Conservation (phyloP, 2,113 vertebrate species). For the Lampris incognitus region DNA sequence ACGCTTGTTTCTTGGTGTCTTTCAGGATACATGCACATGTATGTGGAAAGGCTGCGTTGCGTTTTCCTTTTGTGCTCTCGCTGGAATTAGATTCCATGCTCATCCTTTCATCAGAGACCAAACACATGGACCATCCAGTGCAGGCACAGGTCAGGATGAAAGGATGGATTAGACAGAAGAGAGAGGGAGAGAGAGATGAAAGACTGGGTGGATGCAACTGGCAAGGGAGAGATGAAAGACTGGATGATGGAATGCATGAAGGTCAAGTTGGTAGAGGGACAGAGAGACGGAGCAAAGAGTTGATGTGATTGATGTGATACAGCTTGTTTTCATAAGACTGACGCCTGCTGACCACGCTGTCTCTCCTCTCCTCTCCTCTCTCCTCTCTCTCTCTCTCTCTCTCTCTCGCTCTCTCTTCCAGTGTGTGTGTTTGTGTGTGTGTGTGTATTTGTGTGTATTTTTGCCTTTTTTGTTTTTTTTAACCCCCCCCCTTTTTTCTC, state of each 20-base stretch:
- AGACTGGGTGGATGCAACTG: slow-evolving; percentile 61
- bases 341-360: slow-evolving; percentile 31
- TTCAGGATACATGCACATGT: slow-evolving; percentile 23
- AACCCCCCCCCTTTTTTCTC: no score
- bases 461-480: slow-evolving; percentile 19
- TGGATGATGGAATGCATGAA: slow-evolving; percentile 72
- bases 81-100: slow-evolving; percentile 59
- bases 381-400: no score
- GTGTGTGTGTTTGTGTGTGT: slow-evolving; percentile 20
- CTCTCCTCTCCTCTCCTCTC: no score
- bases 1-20: neutral
- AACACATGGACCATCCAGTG: slow-evolving; percentile 62
- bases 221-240: slow-evolving; percentile 72
- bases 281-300: slow-evolving; percentile 66
- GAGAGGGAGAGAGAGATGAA: slow-evolving; percentile 62
- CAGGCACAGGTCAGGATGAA: slow-evolving; percentile 61
- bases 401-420: no score
- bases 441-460: slow-evolving; percentile 3
- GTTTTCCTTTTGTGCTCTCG: slow-evolving; percentile 43
- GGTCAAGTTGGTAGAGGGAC: slow-evolving; percentile 55
- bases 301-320: slow-evolving; percentile 75
- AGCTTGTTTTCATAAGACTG: slow-evolving; percentile 72
- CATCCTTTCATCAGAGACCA: slow-evolving; percentile 69
- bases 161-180: slow-evolving; percentile 67
- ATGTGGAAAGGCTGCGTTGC: slow-evolving; percentile 28